A percentile compares a stretch with the other conserved stretches of the same genome.
Conservation (phyloP, 1,140 invertebrate genomes). For the Neelides sp. region DNA sequence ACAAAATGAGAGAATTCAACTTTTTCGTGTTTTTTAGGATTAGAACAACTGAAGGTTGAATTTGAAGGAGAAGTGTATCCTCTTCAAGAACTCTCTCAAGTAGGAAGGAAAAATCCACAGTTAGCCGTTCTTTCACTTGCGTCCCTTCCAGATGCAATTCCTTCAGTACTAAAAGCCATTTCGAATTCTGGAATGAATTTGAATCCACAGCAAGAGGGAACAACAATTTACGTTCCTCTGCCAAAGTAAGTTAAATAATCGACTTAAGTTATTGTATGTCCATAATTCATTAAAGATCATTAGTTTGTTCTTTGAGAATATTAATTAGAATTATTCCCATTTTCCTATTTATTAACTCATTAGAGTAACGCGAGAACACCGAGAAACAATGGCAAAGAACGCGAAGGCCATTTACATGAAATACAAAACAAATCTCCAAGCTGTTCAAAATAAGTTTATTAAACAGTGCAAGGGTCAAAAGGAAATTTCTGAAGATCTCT, state of each 20-base stretch:
- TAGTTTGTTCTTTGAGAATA: neutral
- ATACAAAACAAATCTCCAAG: constrained; percentile 61
- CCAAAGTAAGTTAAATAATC: constrained; percentile 54
- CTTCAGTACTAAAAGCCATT: constrained; percentile 59
- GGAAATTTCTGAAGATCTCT: constrained; percentile 49
- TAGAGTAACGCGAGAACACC: constrained; percentile 78
- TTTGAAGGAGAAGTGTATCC: constrained; percentile 69
- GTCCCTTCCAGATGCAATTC: constrained; percentile 69
- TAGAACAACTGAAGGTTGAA: constrained; percentile 60
- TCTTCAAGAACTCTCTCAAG: constrained; percentile 77
- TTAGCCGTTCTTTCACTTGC: constrained; percentile 67
- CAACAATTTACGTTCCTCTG: constrained; percentile 68
- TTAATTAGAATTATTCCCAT: neutral
- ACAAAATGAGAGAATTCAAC: neutral
- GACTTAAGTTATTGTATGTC: neutral
- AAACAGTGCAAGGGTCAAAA: constrained; percentile 54
- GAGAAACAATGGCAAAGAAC: constrained; percentile 72
- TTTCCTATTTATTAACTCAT: constrained; percentile 34
- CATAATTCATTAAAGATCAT: neutral
- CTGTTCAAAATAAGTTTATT: constrained; percentile 58
- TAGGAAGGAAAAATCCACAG: constrained; percentile 73
- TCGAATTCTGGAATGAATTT: constrained; percentile 72
- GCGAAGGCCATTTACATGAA: constrained; percentile 70
- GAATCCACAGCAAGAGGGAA: constrained; percentile 89
- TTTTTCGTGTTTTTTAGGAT: too few species aligned